Conservation (phyloP, 2,888 invertebrate genomes). For the Drosophila nr. fundita region DNA sequence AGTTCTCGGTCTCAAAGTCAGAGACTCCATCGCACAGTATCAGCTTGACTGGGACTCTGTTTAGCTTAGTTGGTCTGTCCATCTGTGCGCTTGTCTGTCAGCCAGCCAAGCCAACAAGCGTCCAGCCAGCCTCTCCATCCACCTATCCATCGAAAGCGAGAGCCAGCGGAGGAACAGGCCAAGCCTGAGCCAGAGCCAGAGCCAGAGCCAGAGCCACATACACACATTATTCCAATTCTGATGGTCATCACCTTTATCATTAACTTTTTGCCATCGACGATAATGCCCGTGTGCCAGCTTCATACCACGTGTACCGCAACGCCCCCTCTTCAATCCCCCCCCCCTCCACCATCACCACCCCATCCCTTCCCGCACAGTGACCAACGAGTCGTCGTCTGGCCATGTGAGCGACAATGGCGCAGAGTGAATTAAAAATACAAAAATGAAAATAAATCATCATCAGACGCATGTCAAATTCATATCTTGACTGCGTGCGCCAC, state of each 20-base stretch:
- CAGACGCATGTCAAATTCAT: conserved; percentile 77
- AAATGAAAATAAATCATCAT: conserved; percentile 76
- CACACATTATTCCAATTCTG: conserved; percentile 75
- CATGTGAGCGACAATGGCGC: conserved; percentile 72
- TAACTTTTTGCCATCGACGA: conserved; percentile 77
- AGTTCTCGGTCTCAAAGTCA: conserved; percentile 9
- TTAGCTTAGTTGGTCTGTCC: conserved; percentile 38
- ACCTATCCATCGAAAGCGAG: conserved; percentile 61
- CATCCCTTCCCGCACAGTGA: not conserved
- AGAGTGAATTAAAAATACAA: conserved; percentile 76
- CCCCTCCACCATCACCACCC: no score
- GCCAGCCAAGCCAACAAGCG: conserved; percentile 12
- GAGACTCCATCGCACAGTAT: conserved; percentile 21
- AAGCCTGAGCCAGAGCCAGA: not conserved
- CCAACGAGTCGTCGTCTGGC: conserved; percentile 35
- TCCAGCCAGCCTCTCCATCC: conserved; percentile 44
- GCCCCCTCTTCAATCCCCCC: conserved; percentile 22
- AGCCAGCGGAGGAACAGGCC: conserved; percentile 15
- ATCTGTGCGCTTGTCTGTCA: conserved; percentile 11
- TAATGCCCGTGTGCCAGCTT: conserved; percentile 50
- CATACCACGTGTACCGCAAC: conserved; percentile 36
- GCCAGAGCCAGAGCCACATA: conserved; percentile 28
- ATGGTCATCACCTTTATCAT: conserved; percentile 76
- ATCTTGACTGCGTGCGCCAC: conserved; percentile 64
- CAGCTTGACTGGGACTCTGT: conserved; percentile 22